phyloP scores from a whole-genome alignment of 1,140 invertebrate genomes.

The Aphaenogaster rudis region DNA sequence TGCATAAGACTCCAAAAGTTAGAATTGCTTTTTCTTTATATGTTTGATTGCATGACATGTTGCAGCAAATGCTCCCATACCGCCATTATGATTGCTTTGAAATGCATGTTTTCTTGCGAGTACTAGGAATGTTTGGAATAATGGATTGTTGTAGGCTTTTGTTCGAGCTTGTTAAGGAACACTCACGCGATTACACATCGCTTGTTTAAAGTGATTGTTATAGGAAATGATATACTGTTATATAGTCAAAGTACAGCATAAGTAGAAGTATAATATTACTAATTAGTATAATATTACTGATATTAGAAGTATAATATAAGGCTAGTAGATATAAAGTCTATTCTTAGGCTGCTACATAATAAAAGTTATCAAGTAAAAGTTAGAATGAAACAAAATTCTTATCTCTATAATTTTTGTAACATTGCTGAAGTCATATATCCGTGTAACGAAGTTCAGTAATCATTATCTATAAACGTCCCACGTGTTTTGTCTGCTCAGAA shows the following conservation, averaged over 20 bases:
- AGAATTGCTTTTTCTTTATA: not conserved
- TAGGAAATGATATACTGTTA: not conserved
- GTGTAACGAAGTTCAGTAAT: not conserved
- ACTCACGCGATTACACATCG: not conserved
- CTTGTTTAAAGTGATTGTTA: not conserved
- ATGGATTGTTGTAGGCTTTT: slow-evolving; percentile 32
- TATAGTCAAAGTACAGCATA: not conserved
- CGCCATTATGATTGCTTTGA: not conserved
- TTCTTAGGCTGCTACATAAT: not conserved
- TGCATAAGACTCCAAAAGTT: not conserved
- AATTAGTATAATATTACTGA: not conserved
- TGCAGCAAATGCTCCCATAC: not conserved
- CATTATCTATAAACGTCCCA: not conserved
- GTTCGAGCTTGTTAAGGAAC: not conserved
- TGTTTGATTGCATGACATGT: not conserved
- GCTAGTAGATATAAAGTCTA: not conserved
- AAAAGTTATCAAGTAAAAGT: not conserved
- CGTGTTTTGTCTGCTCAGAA: not conserved
- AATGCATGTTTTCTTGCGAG: slow-evolving; percentile 23
- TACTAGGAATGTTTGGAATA: not conserved
- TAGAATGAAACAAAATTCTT: not conserved
- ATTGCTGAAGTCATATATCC: not conserved
- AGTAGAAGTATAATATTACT: not conserved
- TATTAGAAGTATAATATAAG: not conserved
- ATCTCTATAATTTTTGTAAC: not conserved